Evolutionary conservation across 2,113 vertebrate species (phyloP), one percentile per base, ranked within the genome.

Genomic region (Trochalopteron elliotii): DNA sequence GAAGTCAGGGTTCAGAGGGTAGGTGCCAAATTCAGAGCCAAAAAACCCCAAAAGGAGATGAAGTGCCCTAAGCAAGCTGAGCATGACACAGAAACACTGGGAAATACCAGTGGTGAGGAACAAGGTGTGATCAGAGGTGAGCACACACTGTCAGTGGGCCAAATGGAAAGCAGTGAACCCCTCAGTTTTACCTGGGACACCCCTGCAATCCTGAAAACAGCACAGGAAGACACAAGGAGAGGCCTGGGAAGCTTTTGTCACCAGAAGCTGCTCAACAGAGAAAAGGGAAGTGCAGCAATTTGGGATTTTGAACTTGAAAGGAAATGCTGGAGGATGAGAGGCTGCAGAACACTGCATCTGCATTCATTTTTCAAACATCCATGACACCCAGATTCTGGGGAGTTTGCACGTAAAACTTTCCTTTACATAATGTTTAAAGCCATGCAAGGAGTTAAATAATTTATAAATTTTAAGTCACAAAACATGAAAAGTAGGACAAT

Each of bases 101-200:
- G 25, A 64, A 80, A 31, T 15, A 49, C 2, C 55, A 8, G 5
- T 10, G 44, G 11, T 8, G 18, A 25, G 24, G 76, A 89, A 6
- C 13, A 35, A 44, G 31, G 50, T 0, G 0, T 1, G 15, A 42
- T 17, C 71, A 77, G 63, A 83, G 23, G 16, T 27, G 55, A 70
- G 20, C 75, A 56, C 3, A 21, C 1, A 0, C 11, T 31, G 31
- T 4, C 57, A 6, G 3, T 2, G n/a, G 9, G 63, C 30, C 59
- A 72, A n/a, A 83, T 5, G 5, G n/a, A 68, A 55, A 81, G 19
- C 35, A 87, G 37, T 4, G 11, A 81, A 28, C 24, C 6, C 14
- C 3, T 3, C 19, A 23, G 7, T 28, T 80, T 45, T 16, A 39
- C 33, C 3, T 31, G 31, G 57, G 52, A 91, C 18, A 65, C 4